Evolutionary conservation across 2,113 vertebrate genomes (phyloP).

Genomic region (Rutilus rutilus): DNA sequence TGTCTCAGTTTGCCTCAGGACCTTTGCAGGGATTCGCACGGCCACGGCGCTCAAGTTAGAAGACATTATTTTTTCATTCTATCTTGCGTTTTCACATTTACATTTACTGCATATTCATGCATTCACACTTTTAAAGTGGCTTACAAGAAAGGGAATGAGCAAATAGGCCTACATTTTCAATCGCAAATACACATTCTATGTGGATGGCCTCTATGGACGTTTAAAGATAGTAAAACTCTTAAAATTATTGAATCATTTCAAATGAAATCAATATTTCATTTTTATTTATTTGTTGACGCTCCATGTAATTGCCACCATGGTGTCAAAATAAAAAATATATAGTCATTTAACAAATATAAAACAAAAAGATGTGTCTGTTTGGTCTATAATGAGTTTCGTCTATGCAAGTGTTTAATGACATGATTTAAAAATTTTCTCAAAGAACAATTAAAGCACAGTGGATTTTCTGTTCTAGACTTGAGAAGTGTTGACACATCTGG

Average conservation of each 20-base stretch:
- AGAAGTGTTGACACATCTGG: neutral
- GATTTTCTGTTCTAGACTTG: neutral
- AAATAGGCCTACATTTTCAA: no score
- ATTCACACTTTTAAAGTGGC: no score
- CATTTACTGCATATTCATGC: no score
- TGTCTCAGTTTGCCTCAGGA: no score
- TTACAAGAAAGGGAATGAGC: no score
- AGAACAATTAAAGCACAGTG: neutral
- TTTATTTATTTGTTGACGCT: neutral
- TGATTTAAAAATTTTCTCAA: neutral
- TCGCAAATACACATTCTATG: no score
- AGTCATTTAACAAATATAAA: neutral
- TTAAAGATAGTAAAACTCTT: neutral
- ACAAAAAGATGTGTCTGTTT: neutral
- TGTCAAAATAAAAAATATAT: neutral
- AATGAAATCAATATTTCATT: neutral
- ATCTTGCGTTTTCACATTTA: no score
- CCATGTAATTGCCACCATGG: neutral
- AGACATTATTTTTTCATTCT: no score
- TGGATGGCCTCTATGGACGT: neutral
- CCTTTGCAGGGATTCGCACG: no score
- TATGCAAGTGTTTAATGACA: neutral
- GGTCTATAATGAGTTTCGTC: neutral
- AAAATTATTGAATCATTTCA: neutral
- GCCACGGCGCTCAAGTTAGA: no score